Percentiles rank a stretch among this genome's conserved stretches.
These are phyloP conservation scores for Pollachius pollachius DNA, from an alignment of 2,113 vertebrate genomes.

Conservation along the genomic window DNA sequence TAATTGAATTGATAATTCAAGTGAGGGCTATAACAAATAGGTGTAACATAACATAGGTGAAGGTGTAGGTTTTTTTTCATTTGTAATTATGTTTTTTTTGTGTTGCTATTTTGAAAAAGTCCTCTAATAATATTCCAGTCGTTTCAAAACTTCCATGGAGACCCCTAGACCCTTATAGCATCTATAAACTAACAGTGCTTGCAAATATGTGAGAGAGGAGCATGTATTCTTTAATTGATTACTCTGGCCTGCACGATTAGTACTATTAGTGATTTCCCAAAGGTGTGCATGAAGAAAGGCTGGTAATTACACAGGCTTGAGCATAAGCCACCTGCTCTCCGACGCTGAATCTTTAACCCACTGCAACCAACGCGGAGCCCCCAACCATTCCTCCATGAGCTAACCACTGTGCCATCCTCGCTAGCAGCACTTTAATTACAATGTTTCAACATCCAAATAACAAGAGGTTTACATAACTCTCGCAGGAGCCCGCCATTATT, in stretches of 20 bases:
- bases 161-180: no score
- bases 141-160: no score
- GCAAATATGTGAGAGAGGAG: neutral
- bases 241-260: conserved; percentile 35
- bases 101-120: no score
- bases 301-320: conserved; percentile 25
- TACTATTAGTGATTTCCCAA: conserved; percentile 27
- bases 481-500: conserved; percentile 37
- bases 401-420: conserved; percentile 37
- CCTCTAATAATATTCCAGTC: no score
- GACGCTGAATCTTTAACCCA: neutral
- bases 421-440: conserved; percentile 58
- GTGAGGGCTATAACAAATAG: no score
- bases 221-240: conserved; percentile 47
- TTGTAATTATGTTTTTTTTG: no score
- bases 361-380: neutral
- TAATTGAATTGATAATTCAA: no score
- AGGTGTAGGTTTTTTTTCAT: no score
- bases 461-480: conserved; percentile 58
- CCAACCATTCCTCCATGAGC: conserved; percentile 28
- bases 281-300: no score
- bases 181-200: no score
- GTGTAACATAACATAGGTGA: no score
- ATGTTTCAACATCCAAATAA: conserved; percentile 49
- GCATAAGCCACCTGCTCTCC: neutral